phyloP scores from a whole-genome alignment of 2,113 vertebrate genomes.

The Brachyhypopomus occidentalis region DNA sequence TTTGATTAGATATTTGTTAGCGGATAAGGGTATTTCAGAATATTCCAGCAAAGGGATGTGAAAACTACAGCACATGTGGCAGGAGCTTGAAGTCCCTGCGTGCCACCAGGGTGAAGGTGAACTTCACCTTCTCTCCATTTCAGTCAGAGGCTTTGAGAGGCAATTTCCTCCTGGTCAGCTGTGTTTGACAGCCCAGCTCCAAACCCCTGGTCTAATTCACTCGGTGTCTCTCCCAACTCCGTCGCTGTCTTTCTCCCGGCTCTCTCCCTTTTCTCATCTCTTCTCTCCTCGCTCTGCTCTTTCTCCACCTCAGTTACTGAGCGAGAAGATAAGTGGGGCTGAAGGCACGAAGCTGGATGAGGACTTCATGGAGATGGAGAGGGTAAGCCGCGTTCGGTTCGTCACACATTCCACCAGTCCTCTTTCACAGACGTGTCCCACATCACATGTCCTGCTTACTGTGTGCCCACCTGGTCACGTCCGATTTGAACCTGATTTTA shows the following conservation, averaged over 20 bases:
- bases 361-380: constrained; percentile 93
- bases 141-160: neutral
- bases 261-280: neutral
- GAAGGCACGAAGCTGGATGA: constrained; percentile 94
- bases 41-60: too few relatives aligned
- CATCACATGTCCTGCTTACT: neutral
- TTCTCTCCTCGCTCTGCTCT: constrained; percentile 2
- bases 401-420: neutral
- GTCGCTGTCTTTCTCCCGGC: neutral
- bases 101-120: neutral
- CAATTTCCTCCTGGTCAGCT: neutral
- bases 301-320: constrained; percentile 78
- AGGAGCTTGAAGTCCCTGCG: neutral
- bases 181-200: neutral
- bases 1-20: too few relatives aligned
- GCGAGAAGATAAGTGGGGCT: constrained; percentile 92
- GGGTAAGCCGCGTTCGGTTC: constrained; percentile 72
- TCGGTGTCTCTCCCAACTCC: neutral
- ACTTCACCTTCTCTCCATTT: neutral
- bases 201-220: constrained; percentile 9
- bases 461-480: neutral
- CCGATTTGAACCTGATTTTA: neutral
- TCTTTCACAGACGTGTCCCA: neutral
- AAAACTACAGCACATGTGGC: neutral
- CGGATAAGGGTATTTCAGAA: too few relatives aligned